Percentiles rank a stretch among this genome's conserved stretches.
phyloP scores from a whole-genome alignment of 2,888 invertebrate species.

The Lithophane leautieri region DNA sequence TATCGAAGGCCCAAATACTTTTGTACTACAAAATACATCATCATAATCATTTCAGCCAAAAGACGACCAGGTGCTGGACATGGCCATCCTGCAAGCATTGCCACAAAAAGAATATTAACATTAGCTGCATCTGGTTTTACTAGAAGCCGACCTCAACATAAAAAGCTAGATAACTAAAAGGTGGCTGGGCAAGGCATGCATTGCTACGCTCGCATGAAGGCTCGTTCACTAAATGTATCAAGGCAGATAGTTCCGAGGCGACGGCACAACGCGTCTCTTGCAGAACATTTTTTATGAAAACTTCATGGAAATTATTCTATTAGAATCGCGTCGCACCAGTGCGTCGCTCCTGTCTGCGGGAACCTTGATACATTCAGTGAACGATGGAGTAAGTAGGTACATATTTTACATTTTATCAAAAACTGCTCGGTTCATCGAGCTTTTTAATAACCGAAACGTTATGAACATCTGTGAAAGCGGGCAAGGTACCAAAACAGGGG shows the following conservation, averaged over 20 bases:
- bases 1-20: not conserved
- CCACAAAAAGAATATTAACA: not conserved
- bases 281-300: not conserved
- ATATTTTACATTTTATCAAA: not conserved
- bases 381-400: not conserved
- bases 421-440: not conserved
- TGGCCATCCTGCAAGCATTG: not conserved
- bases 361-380: not conserved
- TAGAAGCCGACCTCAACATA: not conserved
- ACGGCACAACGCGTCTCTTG: not conserved
- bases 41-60: not conserved
- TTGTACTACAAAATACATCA: not conserved
- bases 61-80: not conserved
- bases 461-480: conserved; percentile 27
- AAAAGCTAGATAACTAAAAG: too few relatives aligned
- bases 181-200: not conserved
- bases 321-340: not conserved
- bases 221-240: too few relatives aligned
- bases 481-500: conserved; percentile 10
- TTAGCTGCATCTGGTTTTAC: not conserved
- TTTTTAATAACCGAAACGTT: conserved; percentile 40
- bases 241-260: too few relatives aligned
- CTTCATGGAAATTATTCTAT: not conserved
- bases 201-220: too few relatives aligned
- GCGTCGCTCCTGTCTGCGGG: not conserved